A percentile compares a stretch with the other conserved stretches of the same genome.
phyloP scores from a whole-genome alignment of 2,797 vertebrate genomes.

The Lepus oiostolus region DNA sequence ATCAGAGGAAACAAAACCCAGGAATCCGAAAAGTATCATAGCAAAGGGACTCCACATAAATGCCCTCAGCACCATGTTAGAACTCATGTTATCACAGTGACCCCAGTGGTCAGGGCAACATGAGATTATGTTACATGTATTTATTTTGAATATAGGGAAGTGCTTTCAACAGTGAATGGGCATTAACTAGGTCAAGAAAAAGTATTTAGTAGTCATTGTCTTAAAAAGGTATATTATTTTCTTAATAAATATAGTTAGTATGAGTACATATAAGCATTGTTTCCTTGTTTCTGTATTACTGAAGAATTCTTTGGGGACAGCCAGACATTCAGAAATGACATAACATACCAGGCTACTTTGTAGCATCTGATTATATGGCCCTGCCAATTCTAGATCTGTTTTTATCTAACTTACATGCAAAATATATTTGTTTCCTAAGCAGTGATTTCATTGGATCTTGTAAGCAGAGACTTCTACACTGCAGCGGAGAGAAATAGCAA shows the following conservation, averaged over 20 bases:
- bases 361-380: background rate
- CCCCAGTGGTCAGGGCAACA: background rate
- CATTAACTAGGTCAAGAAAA: background rate
- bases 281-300: conserved; percentile 15
- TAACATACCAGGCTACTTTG: background rate
- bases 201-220: background rate
- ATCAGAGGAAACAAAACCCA: background rate
- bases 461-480: background rate
- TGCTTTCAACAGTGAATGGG: background rate
- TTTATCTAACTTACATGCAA: background rate
- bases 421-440: background rate
- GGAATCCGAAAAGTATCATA: background rate
- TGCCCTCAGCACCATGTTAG: background rate
- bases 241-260: background rate
- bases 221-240: background rate
- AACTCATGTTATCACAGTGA: background rate
- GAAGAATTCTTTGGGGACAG: background rate
- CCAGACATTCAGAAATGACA: background rate
- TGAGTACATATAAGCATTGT: background rate
- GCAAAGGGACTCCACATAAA: background rate
- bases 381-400: background rate
- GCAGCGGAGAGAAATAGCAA: background rate
- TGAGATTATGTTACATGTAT: background rate
- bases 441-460: conserved; percentile 11
- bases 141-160: background rate